Evolutionary conservation across 2,888 invertebrate species (phyloP).

Genomic region (Cecidostiba fungosa): DNA sequence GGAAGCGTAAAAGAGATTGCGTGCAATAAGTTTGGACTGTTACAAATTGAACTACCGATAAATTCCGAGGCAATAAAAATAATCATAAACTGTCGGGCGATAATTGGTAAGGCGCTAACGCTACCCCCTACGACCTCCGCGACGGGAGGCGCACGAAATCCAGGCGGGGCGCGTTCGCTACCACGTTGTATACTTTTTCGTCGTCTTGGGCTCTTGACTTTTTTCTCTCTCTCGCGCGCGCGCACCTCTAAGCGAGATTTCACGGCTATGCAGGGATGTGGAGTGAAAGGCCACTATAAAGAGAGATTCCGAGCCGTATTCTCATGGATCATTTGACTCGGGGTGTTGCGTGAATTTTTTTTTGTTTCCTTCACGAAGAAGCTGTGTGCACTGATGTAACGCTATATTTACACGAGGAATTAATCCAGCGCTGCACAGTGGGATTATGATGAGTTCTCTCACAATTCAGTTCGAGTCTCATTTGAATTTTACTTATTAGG

Average conservation of each 20-base stretch:
- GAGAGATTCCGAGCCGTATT: constrained; percentile 45
- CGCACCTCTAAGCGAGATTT: constrained; percentile 37
- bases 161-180: constrained; percentile 47
- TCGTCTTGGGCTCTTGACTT: not conserved
- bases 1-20: not conserved
- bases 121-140: constrained; percentile 48
- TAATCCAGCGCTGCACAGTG: constrained; percentile 35
- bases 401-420: constrained; percentile 27
- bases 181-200: not conserved
- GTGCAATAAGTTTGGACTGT: not conserved
- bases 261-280: constrained; percentile 28
- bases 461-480: constrained; percentile 29
- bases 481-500: constrained; percentile 12
- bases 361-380: not conserved
- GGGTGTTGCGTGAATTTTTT: constrained; percentile 48
- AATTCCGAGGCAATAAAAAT: constrained; percentile 32
- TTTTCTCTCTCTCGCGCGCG: not conserved
- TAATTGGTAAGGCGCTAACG: constrained; percentile 27
- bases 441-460: constrained; percentile 46
- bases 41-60: not conserved
- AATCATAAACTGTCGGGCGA: constrained; percentile 29
- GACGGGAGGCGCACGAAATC: constrained; percentile 39
- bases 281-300: constrained; percentile 42
- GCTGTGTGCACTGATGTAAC: constrained; percentile 15
- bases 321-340: constrained; percentile 49